Base-by-base conservation (phyloP, 2,888 invertebrate genomes). In the Torymus auratus region DNA sequence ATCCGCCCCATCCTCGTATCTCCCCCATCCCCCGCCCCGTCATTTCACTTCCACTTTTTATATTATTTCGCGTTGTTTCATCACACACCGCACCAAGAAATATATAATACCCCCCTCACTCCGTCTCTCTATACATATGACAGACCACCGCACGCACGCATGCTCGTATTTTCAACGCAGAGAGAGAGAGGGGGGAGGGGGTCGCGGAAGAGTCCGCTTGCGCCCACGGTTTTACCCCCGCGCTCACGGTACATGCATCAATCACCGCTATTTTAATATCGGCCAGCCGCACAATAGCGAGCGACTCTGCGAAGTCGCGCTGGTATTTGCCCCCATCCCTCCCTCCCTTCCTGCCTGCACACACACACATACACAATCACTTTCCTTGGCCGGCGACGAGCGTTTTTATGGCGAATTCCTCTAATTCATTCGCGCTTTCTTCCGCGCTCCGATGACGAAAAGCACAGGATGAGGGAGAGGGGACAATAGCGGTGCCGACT, bases 261-360 rank as follows among this genome's bases (percentile, higher is more conserved):
- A 91, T 91, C 91, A 91, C 89, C 87, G 87, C 88, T 81, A 90
- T 91, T 91, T 91, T 91, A 91, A 91, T 91, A 91, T 90, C 89
- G 88, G 89, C 86, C 88, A 87, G 86, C 73, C 12, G 86, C 86
- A 90, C 90, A 90, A 90, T 90, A 89, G 87, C 88, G 23, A 17
- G 28, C 68, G 58, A 11, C 55, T n/a, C 11, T 56, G 23, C 41
- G 55, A 52, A 67, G 50, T 75, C 65, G 65, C 23, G 65, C 15
- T 15, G 65, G 65, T 65, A 68, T 53, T 76, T 53, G 11, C 73
- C 10, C 15, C 62, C 28, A n/a, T n/a, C 55, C 64, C 55, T 14
- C 14, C 58, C 20, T 58, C 50, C 28, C 2, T 7, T 0, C 41
- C n/a, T 52, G 28, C 28, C 28, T 28, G 28, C 28, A 28, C 28